These are phyloP conservation scores for Prietella phreatophila DNA, from an alignment of 2,113 vertebrate genomes.

Conservation along the genomic window DNA sequence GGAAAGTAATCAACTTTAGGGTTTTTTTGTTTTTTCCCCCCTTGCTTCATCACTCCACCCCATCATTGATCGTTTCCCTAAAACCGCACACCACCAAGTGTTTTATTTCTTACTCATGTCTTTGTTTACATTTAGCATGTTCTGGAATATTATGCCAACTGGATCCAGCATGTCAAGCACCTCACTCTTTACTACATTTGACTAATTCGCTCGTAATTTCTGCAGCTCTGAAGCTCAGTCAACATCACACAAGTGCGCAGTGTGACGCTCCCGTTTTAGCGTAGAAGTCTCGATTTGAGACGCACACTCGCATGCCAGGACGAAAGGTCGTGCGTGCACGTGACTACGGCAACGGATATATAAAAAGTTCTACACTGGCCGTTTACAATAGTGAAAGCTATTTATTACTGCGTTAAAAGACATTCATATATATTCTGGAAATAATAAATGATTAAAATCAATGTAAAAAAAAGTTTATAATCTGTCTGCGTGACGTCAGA, in stretches of 20 bases:
- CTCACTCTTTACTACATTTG: too few species aligned
- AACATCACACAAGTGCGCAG: not conserved
- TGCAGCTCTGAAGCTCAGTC: not conserved
- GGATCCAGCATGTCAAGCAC: too few species aligned
- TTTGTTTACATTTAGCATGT: too few species aligned
- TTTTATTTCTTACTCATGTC: too few species aligned
- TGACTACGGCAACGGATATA: constrained; percentile 15
- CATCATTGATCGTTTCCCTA: too few species aligned
- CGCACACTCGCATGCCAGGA: not conserved
- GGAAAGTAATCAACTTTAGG: too few species aligned
- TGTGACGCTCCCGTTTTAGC: not conserved
- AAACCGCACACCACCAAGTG: too few species aligned
- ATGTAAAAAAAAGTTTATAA: not conserved
- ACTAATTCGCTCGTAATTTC: too few species aligned
- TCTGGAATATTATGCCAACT: too few species aligned
- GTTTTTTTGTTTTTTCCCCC: too few species aligned
- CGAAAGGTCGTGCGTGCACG: not conserved
- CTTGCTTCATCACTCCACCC: too few species aligned
- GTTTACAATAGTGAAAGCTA: not conserved
- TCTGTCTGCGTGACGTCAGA: constrained; percentile 3
- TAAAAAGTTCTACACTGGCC: not conserved
- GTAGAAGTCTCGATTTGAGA: not conserved
- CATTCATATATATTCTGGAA: not conserved
- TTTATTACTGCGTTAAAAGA: not conserved
- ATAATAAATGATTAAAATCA: not conserved